These are phyloP conservation scores for Ophraella communa DNA, from an alignment of 2,888 invertebrate species.

Conservation along the genomic window DNA sequence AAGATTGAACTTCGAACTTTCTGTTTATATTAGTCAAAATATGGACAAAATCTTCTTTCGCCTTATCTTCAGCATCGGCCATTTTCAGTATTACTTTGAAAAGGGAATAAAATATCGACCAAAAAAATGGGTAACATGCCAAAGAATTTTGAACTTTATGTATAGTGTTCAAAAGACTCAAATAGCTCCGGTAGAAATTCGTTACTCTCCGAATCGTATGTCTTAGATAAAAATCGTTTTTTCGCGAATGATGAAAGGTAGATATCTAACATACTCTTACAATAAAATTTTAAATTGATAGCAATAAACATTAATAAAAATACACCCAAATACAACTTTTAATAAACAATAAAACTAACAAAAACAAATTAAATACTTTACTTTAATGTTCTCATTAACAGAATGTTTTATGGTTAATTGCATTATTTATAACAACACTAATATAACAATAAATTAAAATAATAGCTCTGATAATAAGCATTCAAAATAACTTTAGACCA, in stretches of 20 bases:
- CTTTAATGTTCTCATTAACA: no score
- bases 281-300: no score
- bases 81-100: slow-evolving; percentile 13
- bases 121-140: neutral
- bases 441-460: no score
- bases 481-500: no score
- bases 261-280: no score
- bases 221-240: neutral
- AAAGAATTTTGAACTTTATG: slow-evolving; percentile 2
- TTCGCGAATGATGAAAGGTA: neutral
- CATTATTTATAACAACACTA: no score
- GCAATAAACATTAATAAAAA: no score
- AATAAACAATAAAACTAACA: no score
- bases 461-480: no score
- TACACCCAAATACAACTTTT: no score
- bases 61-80: slow-evolving; percentile 46
- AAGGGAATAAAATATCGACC: slow-evolving; percentile 43
- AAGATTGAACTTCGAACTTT: slow-evolving; percentile 56
- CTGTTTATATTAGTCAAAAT: slow-evolving; percentile 53
- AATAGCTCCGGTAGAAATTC: neutral
- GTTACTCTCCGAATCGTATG: slow-evolving; percentile 6
- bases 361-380: no score
- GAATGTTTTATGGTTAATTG: no score
- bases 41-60: slow-evolving; percentile 53
- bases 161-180: neutral